Conservation (phyloP, 1,140 invertebrate genomes). For the Frieseomelitta varia region DNA sequence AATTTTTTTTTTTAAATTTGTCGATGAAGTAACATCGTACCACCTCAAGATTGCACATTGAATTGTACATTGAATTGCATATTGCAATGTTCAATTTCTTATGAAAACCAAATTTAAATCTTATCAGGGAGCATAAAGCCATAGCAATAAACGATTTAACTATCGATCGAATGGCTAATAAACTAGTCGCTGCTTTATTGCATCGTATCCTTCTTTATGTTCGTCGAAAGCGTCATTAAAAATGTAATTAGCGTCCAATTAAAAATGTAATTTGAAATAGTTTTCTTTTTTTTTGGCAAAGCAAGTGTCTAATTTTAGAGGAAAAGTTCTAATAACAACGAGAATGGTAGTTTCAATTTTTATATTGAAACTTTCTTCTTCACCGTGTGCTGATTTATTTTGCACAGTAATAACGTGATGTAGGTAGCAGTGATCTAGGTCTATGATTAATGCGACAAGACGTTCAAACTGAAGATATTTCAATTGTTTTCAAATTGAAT, state of each 20-base stretch:
- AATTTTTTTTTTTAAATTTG: background rate
- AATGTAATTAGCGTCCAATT: too few relatives aligned
- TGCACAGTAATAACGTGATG: too few relatives aligned
- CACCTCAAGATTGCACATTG: background rate
- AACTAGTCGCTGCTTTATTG: background rate
- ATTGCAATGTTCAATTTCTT: too few relatives aligned
- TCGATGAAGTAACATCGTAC: background rate
- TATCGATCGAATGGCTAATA: background rate
- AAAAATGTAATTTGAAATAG: background rate
- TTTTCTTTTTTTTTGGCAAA: background rate
- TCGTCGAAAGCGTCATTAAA: background rate
- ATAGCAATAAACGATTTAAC: constrained; percentile 17
- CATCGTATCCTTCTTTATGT: too few relatives aligned
- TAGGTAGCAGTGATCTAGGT: constrained; percentile 1
- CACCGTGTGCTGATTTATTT: too few relatives aligned
- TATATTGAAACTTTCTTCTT: too few relatives aligned
- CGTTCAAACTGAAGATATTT: background rate
- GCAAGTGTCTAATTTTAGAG: background rate
- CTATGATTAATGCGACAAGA: constrained; percentile 1
- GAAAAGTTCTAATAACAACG: background rate
- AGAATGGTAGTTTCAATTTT: too few relatives aligned
- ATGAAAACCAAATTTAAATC: background rate
- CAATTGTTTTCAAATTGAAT: background rate
- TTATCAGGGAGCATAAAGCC: background rate
- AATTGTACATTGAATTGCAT: background rate